A percentile compares a stretch with the other conserved stretches of the same genome.
Conservation (phyloP, 2,888 invertebrate species). For the Sphinx pinastri region DNA sequence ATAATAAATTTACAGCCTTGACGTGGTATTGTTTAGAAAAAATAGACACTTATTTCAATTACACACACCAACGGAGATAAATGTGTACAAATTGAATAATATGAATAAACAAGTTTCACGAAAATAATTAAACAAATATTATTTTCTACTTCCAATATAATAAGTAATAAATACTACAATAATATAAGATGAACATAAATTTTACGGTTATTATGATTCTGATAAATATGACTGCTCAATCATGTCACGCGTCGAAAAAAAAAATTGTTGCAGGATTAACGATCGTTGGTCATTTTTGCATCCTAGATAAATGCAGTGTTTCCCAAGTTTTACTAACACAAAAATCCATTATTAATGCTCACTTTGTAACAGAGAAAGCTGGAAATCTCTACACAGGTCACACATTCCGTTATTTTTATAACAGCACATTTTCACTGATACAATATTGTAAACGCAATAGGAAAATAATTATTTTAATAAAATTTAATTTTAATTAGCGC, state of each 20-base stretch:
- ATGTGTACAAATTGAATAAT: too few relatives aligned
- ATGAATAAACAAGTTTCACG: too few relatives aligned
- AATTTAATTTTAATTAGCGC: conserved; percentile 53
- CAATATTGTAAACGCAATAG: conserved; percentile 28
- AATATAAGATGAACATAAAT: too few relatives aligned
- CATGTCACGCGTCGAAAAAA: not conserved
- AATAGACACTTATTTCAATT: too few relatives aligned
- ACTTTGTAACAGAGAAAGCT: conserved; percentile 73
- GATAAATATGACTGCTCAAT: too few relatives aligned
- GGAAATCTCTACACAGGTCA: conserved; percentile 77
- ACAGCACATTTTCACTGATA: conserved; percentile 71
- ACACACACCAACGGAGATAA: too few relatives aligned
- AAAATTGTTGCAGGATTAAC: not conserved
- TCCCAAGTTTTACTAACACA: not conserved
- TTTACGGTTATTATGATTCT: too few relatives aligned
- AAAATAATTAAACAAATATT: too few relatives aligned
- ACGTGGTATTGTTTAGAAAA: not conserved
- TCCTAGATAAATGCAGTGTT: not conserved
- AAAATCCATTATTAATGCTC: conserved; percentile 50
- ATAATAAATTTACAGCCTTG: too few relatives aligned
- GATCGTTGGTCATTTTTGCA: not conserved
- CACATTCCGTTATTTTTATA: conserved; percentile 76
- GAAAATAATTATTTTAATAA: conserved; percentile 39
- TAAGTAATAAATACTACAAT: too few relatives aligned
- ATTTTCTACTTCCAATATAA: too few relatives aligned